phyloP scores from a whole-genome alignment of 2,888 invertebrate species.

The Theodoxus fluviatilis region DNA sequence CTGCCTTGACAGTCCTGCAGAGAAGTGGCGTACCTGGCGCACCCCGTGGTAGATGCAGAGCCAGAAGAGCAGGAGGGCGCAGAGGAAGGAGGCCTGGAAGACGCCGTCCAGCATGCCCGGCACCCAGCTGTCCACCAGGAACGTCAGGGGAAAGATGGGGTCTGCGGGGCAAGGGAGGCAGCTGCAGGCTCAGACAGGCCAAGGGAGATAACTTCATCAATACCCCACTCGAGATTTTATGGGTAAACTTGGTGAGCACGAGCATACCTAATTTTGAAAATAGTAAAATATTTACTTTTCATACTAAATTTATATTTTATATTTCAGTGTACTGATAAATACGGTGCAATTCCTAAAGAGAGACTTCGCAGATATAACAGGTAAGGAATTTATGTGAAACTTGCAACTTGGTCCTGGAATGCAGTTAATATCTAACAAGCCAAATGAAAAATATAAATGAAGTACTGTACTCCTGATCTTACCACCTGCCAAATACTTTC shows the following conservation, averaged over 20 bases:
- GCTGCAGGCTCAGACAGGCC: no score
- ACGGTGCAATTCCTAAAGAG: no score
- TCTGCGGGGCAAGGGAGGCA: constrained; percentile 72
- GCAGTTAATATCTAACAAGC: no score
- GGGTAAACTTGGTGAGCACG: not conserved
- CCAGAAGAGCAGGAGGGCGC: constrained; percentile 90
- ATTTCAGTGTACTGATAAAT: not conserved
- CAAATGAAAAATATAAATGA: no score
- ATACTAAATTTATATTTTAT: not conserved
- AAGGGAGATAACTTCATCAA: no score
- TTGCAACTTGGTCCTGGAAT: no score
- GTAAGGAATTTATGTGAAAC: no score
- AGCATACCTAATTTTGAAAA: not conserved
- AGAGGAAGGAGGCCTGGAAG: constrained; percentile 88
- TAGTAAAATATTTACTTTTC: not conserved
- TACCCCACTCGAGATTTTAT: no score
- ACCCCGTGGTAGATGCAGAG: constrained; percentile 94
- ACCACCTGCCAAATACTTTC: no score
- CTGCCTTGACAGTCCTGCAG: not conserved
- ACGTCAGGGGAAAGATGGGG: constrained; percentile 89
- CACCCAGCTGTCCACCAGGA: constrained; percentile 86
- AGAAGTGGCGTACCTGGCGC: constrained; percentile 75
- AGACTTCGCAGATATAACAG: no score
- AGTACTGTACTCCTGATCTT: no score
- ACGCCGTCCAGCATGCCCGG: constrained; percentile 91